phyloP scores from a whole-genome alignment of 2,888 invertebrate species.

The Protodeltote pygarga region DNA sequence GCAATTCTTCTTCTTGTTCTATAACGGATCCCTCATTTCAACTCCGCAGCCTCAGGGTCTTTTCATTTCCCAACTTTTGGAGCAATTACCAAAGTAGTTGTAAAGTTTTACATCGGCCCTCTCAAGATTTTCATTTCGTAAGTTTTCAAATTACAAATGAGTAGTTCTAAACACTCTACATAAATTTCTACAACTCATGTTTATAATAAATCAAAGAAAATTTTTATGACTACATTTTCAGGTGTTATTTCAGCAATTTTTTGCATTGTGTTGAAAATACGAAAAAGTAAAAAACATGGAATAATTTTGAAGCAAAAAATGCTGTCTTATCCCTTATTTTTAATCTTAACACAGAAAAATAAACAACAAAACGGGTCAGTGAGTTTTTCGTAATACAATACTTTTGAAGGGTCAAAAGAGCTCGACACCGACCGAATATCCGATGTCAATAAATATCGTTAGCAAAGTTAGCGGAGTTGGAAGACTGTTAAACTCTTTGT shows the following conservation, averaged over 20 bases:
- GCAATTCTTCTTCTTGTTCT: constrained; percentile 53
- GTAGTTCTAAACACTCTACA: constrained; percentile 49
- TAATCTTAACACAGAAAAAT: constrained; percentile 34
- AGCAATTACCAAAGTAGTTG: constrained; percentile 81
- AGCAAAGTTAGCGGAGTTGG: constrained; percentile 31
- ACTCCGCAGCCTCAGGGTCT: constrained; percentile 62
- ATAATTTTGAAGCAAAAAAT: constrained; percentile 18
- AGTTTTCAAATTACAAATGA: constrained; percentile 69
- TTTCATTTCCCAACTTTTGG: constrained; percentile 72
- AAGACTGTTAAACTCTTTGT: too few relatives aligned
- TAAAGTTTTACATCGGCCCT: constrained; percentile 71
- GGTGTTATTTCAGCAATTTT: constrained; percentile 4
- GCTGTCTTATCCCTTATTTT: constrained; percentile 20
- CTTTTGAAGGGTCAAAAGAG: constrained; percentile 42
- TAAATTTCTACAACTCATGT: constrained; percentile 19
- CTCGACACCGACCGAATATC: constrained; percentile 37
- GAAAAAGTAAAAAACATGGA: not conserved
- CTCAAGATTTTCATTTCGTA: constrained; percentile 71
- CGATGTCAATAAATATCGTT: constrained; percentile 49
- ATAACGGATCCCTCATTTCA: constrained; percentile 66
- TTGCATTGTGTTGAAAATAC: constrained; percentile 7
- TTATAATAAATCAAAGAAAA: constrained; percentile 10
- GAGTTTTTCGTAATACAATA: constrained; percentile 45
- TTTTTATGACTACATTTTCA: constrained; percentile 2
- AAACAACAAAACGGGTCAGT: constrained; percentile 39